Evolutionary conservation across 2,113 vertebrate species (phyloP), one percentile per base, ranked within the genome.

Genomic region (Zingel zingel): DNA sequence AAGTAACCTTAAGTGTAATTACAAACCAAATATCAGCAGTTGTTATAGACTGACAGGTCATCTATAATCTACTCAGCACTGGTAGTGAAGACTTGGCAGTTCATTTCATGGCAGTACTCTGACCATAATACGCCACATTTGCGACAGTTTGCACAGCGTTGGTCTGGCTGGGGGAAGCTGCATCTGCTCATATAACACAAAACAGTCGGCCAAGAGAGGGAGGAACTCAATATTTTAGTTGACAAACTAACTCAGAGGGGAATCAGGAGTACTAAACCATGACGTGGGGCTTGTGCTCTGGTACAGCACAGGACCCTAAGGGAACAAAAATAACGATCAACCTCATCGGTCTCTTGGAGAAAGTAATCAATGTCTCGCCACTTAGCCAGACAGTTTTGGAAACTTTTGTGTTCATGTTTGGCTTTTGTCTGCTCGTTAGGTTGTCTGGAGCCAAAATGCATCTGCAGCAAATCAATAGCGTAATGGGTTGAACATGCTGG

Each of bases 401-500:
- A 88, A 51, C 43, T 59, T 47, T 67, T 79, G 50, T 51, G 30
- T 36, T 85, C 47, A 48, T 19, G 69, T 83, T 79, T 88, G 85
- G 78, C 77, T 73, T 70, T 5, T n/a, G 81, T 56, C 16, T 78
- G 63, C 50, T 63, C 70, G 69, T 83, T 64, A 39, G 51, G 43
- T 66, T 10, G 45, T 66, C 48, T 73, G 48, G 73, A 82, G 79
- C 79, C 73, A 62, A 65, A 78, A 71, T 30, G 47, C 67, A 85
- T 91, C 75, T 85, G 83, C 63, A 84, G 82, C 75, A 39, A 82
- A 87, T 80, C 74, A 79, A 82, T 23, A 57, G 50, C 70, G 73
- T 1, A 21, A 64, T 59, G 76, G 51, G 47, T 33, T 84, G 45
- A 64, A 50, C 19, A 5, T 7, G 50, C 25, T 15, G 25, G 36